These are phyloP conservation scores for Lithophane leautieri DNA, from an alignment of 2,888 invertebrate genomes.

Conservation along the genomic window DNA sequence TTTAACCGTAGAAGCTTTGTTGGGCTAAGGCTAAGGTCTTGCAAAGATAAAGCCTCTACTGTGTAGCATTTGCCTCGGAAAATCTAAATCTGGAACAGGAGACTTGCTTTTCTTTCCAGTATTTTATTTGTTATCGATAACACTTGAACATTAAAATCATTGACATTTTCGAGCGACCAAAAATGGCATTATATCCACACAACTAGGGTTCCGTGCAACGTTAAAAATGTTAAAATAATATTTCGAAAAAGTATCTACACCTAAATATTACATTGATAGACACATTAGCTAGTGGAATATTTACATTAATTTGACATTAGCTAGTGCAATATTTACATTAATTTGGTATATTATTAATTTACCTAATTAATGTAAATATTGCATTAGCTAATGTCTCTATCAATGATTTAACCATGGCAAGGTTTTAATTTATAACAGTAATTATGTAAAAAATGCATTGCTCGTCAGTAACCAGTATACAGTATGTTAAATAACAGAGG, in stretches of 20 bases:
- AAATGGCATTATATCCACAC: too few species aligned
- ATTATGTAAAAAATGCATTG: background rate
- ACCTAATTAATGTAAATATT: too few species aligned
- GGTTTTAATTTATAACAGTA: slow-evolving; percentile 2
- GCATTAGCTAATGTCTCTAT: too few species aligned
- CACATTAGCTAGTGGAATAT: background rate
- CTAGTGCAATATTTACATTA: background rate
- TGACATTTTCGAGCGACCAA: too few species aligned
- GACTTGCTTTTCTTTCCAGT: background rate
- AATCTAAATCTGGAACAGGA: slow-evolving; percentile 16
- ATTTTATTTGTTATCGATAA: slow-evolving; percentile 2
- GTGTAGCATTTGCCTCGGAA: slow-evolving; percentile 17
- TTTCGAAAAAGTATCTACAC: background rate
- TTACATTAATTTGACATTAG: background rate
- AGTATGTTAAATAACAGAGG: too few species aligned
- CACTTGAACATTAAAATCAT: too few species aligned
- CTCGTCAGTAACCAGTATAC: background rate
- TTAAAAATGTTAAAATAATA: background rate
- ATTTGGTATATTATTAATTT: background rate
- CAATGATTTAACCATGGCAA: background rate
- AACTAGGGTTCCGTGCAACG: background rate
- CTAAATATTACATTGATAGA: background rate
- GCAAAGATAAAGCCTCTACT: slow-evolving; percentile 34
- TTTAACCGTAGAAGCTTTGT: slow-evolving; percentile 33
- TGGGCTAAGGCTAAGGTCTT: slow-evolving; percentile 29